Base-by-base conservation (phyloP, 1,140 invertebrate species). In the Ceratoteleas bidentatus region DNA sequence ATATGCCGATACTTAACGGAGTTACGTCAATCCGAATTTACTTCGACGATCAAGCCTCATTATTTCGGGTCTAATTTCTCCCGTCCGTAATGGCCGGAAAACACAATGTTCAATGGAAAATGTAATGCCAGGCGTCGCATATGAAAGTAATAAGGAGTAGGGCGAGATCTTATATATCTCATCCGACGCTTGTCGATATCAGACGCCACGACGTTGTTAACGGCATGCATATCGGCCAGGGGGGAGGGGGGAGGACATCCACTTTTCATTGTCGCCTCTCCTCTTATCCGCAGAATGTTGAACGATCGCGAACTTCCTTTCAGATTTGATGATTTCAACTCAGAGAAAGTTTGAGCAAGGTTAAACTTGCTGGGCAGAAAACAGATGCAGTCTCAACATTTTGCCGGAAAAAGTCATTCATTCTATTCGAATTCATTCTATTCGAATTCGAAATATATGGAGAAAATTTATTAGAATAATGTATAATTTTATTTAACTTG, bases 121-220 rank as follows among this genome's bases (percentile, higher is more conserved):
- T 72, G 66, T 58, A 81, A 65, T 70, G 65, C 60, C 53, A 72
- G 52, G 45, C 16, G 13, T 69, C 64, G 70, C 64, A 60, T 52
- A 72, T 52, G 60, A 69, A 53, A 74, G 74, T 77, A 78, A 82
- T 82, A 82, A 82, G 80, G 36, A 77, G 53, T 10, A 57, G 64
- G 15, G 43, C 60, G 58, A 74, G 75, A 83, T 60, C 72, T 60
- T 76, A 53, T 56, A 78, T 83, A 77, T 78, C 64, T 78, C 69
- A 83, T 74, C 74, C 69, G 64, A 36, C 14, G 65, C 57, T 74
- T 78, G 81, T 83, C 81, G 70, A 83, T 83, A 83, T 83, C 81
- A 83, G 74, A 75, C 65, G 58, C 60, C 34, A 36, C 49, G 56
- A n/a, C 47, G 64, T 75, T 78, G 74, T 78, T 78, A 83, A 82